A percentile compares a stretch with the other conserved stretches of the same genome.
These are phyloP conservation scores for Campoplex nolae DNA, from an alignment of 2,888 invertebrate species.

Conservation along the genomic window DNA sequence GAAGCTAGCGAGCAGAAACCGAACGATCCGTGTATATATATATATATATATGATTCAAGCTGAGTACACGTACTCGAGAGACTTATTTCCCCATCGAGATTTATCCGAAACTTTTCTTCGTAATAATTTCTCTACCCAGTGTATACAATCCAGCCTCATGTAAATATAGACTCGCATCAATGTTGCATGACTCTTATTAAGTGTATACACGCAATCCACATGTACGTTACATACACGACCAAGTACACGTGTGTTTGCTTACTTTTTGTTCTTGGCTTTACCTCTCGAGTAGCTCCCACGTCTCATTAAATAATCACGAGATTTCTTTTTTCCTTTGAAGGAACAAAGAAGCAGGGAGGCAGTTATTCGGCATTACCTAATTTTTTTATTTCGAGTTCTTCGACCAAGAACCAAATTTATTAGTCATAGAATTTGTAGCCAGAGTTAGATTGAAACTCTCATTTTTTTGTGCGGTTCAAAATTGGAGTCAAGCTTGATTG, in stretches of 20 bases:
- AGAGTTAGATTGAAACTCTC: neutral
- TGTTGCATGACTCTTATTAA: constrained; percentile 40
- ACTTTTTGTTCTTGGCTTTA: neutral
- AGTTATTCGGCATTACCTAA: neutral
- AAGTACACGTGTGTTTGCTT: neutral
- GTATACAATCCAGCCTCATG: constrained; percentile 11
- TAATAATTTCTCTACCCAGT: neutral
- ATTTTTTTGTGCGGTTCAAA: neutral
- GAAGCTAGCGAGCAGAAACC: neutral
- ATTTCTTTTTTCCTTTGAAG: neutral
- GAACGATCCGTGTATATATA: neutral
- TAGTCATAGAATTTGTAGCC: neutral
- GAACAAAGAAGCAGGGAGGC: neutral
- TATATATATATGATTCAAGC: constrained; percentile 23
- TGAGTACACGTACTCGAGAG: neutral
- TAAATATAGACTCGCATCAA: constrained; percentile 39
- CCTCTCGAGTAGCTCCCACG: neutral
- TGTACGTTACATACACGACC: neutral
- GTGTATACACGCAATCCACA: constrained; percentile 5
- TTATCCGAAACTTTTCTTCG: constrained; percentile 12
- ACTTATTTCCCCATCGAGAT: constrained; percentile 21
- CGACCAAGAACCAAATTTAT: neutral
- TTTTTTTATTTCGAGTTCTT: neutral
- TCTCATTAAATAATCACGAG: constrained; percentile 22
- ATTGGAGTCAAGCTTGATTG: neutral